phyloP scores from a whole-genome alignment of 2,888 invertebrate genomes.

The Papilio elwesi region DNA sequence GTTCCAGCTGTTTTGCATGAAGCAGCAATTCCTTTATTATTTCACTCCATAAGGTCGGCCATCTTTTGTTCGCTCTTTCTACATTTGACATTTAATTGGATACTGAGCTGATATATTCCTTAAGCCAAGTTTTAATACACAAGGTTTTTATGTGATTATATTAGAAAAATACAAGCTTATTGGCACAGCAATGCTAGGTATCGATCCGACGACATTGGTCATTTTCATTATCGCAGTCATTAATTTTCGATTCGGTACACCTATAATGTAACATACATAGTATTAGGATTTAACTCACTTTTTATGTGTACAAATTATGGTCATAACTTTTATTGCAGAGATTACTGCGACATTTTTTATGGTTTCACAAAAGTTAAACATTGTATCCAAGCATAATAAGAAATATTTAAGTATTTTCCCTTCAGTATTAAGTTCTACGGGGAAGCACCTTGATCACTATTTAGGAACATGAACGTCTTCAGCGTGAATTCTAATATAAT shows the following conservation, averaged over 20 bases:
- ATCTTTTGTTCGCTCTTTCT: neutral
- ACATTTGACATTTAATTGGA: neutral
- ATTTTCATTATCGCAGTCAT: neutral
- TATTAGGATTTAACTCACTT: neutral
- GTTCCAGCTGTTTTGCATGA: conserved; percentile 18
- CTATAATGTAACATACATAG: neutral
- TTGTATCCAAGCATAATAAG: neutral
- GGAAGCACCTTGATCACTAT: no score
- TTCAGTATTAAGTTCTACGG: no score
- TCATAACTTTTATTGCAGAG: neutral
- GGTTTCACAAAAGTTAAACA: neutral
- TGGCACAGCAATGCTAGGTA: neutral
- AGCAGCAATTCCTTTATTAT: conserved; percentile 8
- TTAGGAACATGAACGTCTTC: no score
- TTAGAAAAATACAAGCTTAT: neutral
- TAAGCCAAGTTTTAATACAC: neutral
- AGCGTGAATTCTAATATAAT: no score
- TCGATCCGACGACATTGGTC: neutral
- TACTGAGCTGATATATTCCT: conserved; percentile 2
- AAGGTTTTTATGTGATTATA: neutral
- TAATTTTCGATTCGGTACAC: neutral
- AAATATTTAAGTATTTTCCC: neutral
- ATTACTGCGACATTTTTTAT: neutral
- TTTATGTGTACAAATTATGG: neutral
- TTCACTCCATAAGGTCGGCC: neutral